Percentiles rank a stretch among this genome's conserved stretches.
Evolutionary conservation across 1,140 invertebrate species (phyloP).

Genomic region (Eubasilissa regina): DNA sequence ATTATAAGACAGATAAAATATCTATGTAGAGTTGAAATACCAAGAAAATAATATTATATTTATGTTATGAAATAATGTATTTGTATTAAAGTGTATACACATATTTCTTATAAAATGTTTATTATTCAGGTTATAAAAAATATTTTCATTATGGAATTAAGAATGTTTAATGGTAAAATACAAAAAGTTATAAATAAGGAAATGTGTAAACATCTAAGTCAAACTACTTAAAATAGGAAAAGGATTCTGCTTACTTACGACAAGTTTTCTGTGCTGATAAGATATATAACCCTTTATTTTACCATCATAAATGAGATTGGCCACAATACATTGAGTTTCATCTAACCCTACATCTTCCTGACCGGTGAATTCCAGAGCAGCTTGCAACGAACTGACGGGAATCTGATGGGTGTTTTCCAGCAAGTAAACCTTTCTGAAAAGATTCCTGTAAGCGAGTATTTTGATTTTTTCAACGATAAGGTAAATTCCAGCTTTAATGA

Average conservation of each 20-base stretch:
- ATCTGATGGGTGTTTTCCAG: constrained; percentile 93
- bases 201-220: constrained; percentile 62
- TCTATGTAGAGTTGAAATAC: constrained; percentile 59
- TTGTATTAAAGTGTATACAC: constrained; percentile 57
- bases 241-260: constrained; percentile 97
- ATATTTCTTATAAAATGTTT: constrained; percentile 56
- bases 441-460: constrained; percentile 94
- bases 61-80: constrained; percentile 57
- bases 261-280: constrained; percentile 96
- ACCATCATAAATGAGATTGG: constrained; percentile 96
- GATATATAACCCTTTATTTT: constrained; percentile 98
- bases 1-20: constrained; percentile 49
- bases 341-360: constrained; percentile 91
- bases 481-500: constrained; percentile 96
- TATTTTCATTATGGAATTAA: constrained; percentile 37
- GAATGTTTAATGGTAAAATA: constrained; percentile 36
- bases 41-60: constrained; percentile 55
- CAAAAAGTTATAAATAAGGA: constrained; percentile 3
- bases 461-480: constrained; percentile 97
- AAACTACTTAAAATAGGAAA: constrained; percentile 85
- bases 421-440: constrained; percentile 96
- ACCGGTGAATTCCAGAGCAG: constrained; percentile 85
- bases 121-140: constrained; percentile 51
- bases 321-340: constrained; percentile 96
- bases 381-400: constrained; percentile 86